Conservation (phyloP, 2,797 vertebrate genomes). For the Sternotherus odoratus region DNA sequence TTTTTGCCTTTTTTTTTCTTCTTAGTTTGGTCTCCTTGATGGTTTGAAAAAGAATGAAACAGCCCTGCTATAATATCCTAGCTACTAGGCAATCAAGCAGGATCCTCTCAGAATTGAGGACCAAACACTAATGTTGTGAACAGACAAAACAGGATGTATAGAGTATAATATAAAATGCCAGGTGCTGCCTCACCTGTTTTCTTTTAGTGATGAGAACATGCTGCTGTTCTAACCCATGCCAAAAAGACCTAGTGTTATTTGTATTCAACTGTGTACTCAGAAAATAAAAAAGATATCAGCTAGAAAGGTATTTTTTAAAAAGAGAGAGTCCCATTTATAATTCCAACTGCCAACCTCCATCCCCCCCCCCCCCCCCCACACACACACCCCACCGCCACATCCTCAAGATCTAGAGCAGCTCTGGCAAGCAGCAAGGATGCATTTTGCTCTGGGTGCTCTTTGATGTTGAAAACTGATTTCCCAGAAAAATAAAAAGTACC, state of each 20-base stretch:
- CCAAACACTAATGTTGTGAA: background rate
- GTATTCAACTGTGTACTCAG: background rate
- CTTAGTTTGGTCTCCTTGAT: background rate
- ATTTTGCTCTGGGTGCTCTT: slow-evolving; percentile 18
- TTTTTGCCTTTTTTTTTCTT: background rate
- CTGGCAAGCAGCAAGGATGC: background rate
- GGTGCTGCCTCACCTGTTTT: background rate
- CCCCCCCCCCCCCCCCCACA: too few species aligned
- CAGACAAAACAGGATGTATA: background rate
- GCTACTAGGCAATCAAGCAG: background rate
- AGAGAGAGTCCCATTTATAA: background rate
- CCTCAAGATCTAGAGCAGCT: slow-evolving; percentile 22
- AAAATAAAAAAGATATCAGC: background rate
- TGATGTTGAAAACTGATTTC: background rate
- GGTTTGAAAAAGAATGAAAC: background rate
- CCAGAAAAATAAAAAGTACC: background rate
- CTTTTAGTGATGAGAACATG: accelerated
- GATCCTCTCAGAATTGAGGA: background rate
- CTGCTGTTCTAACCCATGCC: background rate
- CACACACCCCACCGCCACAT: background rate
- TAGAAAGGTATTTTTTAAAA: background rate
- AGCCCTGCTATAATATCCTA: background rate
- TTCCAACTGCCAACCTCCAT: background rate
- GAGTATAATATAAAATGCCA: background rate
- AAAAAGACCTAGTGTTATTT: background rate